phyloP scores from a whole-genome alignment of 2,888 invertebrate genomes.

The Amphipoea oculea region DNA sequence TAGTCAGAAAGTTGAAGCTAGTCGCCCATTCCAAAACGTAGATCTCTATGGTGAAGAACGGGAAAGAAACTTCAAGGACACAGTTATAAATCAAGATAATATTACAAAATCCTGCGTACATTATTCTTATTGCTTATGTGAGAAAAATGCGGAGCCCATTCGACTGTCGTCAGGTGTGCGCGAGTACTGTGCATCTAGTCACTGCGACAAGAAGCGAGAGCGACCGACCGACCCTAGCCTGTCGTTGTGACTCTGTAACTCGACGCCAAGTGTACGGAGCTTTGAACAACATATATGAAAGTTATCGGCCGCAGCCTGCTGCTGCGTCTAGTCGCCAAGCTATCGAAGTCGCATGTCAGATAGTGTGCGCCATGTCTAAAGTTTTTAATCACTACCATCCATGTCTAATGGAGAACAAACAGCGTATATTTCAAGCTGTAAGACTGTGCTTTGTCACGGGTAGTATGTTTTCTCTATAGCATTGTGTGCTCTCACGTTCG shows the following conservation, averaged over 20 bases:
- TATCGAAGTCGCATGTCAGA: not conserved
- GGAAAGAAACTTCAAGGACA: too few species aligned
- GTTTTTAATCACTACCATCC: conserved; percentile 19
- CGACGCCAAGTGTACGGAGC: not conserved
- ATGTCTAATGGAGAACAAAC: conserved; percentile 36
- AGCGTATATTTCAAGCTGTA: conserved; percentile 22
- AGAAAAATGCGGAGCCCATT: too few species aligned
- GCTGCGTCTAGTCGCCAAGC: not conserved
- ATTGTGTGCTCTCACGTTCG: conserved; percentile 56
- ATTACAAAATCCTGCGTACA: too few species aligned
- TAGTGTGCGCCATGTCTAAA: conserved; percentile 3
- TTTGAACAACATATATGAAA: not conserved
- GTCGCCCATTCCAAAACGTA: too few species aligned
- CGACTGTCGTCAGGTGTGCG: not conserved
- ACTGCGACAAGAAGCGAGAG: not conserved
- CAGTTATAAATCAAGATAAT: too few species aligned
- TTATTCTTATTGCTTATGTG: too few species aligned
- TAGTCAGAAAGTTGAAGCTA: too few species aligned
- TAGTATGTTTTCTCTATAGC: conserved; percentile 43
- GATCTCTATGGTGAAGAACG: too few species aligned
- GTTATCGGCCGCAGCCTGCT: not conserved
- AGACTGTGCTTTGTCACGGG: conserved; percentile 33
- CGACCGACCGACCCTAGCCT: too few species aligned
- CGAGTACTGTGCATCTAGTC: not conserved
- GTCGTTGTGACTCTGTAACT: not conserved